These are phyloP conservation scores for Chloroclysta siterata DNA, from an alignment of 2,888 invertebrate genomes.

Conservation along the genomic window DNA sequence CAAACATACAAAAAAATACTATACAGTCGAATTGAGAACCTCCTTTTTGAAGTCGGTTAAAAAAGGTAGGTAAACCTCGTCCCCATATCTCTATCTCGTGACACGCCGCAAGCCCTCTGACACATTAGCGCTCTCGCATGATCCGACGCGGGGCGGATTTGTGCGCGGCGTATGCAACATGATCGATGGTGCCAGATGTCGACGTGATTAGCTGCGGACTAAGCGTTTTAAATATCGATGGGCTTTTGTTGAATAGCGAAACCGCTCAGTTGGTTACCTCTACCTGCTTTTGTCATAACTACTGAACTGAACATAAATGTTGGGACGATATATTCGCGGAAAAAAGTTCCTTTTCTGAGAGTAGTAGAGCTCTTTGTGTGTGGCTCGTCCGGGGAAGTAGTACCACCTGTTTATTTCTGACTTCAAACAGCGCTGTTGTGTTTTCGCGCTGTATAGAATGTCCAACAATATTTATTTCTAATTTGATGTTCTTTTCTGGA, in stretches of 20 bases:
- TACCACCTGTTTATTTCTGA: too few relatives aligned
- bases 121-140: conserved; percentile 63
- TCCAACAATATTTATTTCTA: too few relatives aligned
- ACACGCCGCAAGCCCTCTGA: conserved; percentile 41
- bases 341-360: too few relatives aligned
- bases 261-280: neutral
- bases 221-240: conserved; percentile 10
- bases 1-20: too few relatives aligned
- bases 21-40: too few relatives aligned
- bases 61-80: neutral
- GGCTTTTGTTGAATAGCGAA: conserved; percentile 9
- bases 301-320: too few relatives aligned
- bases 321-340: too few relatives aligned
- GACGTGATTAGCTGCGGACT: conserved; percentile 53
- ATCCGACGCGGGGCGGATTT: conserved; percentile 65
- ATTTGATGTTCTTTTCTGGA: too few relatives aligned
- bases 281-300: neutral
- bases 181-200: conserved; percentile 72
- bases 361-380: too few relatives aligned
- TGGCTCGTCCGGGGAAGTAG: too few relatives aligned
- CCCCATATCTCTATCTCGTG: neutral
- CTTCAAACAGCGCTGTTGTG: too few relatives aligned
- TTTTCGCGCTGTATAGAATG: too few relatives aligned
- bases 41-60: neutral
- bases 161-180: conserved; percentile 56